Conservation (phyloP, 2,113 vertebrate genomes). For the Hucho hucho region DNA sequence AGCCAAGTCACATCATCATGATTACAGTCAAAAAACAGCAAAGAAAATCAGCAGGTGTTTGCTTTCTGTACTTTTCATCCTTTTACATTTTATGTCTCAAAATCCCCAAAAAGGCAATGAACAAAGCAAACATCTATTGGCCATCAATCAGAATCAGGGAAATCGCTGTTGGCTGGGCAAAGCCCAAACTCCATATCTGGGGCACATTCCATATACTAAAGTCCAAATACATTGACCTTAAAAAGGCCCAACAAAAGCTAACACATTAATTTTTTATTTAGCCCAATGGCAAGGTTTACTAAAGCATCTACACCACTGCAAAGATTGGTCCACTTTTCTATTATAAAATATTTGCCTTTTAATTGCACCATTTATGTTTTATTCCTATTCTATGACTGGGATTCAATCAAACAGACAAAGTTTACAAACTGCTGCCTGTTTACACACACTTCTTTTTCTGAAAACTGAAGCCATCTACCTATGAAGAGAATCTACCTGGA, state of each 20-base stretch:
- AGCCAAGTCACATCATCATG: neutral
- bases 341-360: too few relatives aligned
- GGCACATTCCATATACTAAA: constrained; percentile 40
- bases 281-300: too few relatives aligned
- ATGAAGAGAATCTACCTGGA: too few relatives aligned
- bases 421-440: too few relatives aligned
- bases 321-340: too few relatives aligned
- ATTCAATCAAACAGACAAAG: too few relatives aligned
- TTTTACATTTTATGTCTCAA: neutral
- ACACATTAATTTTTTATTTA: too few relatives aligned
- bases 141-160: constrained; percentile 29
- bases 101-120: constrained; percentile 5
- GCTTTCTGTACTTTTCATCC: neutral
- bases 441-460: too few relatives aligned
- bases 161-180: constrained; percentile 18
- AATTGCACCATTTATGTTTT: too few relatives aligned
- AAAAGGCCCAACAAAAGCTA: constrained; percentile 22
- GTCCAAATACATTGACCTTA: constrained; percentile 11
- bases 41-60: neutral
- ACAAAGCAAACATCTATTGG: neutral
- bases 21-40: neutral
- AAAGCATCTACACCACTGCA: too few relatives aligned
- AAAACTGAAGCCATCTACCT: too few relatives aligned
- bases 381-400: too few relatives aligned
- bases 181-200: constrained; percentile 2